These are phyloP conservation scores for Erannis defoliaria DNA, from an alignment of 2,888 invertebrate species.

Conservation along the genomic window DNA sequence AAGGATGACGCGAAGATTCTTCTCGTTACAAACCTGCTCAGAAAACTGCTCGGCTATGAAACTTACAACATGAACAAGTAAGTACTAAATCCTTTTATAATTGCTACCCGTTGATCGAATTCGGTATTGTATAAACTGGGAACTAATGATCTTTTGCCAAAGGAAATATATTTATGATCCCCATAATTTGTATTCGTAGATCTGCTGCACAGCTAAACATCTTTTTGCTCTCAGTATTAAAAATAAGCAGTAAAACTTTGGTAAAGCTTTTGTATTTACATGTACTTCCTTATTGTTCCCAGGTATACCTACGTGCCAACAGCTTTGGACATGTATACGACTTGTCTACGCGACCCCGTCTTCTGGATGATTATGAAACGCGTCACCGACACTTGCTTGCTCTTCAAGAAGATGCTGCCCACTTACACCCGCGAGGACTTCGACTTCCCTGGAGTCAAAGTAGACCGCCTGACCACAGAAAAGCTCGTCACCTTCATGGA, in stretches of 20 bases:
- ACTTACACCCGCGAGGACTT: constrained; percentile 88
- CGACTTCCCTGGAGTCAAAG: constrained; percentile 88
- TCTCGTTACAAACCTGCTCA: constrained; percentile 70
- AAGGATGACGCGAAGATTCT: constrained; percentile 86
- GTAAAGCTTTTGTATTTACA: background rate
- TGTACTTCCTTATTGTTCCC: constrained; percentile 30
- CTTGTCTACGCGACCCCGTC: constrained; percentile 90
- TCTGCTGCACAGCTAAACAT: too few species aligned
- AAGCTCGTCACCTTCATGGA: constrained; percentile 90
- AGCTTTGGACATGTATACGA: constrained; percentile 88
- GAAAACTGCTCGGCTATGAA: constrained; percentile 69
- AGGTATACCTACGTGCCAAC: constrained; percentile 85
- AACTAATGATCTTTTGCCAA: too few species aligned
- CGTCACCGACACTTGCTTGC: constrained; percentile 82
- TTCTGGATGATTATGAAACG: constrained; percentile 90
- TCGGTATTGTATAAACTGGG: too few species aligned
- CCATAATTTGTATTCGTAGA: too few species aligned
- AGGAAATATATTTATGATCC: too few species aligned
- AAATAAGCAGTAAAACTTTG: too few species aligned
- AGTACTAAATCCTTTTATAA: constrained; percentile 40
- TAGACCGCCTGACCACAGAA: constrained; percentile 88
- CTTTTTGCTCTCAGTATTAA: too few species aligned
- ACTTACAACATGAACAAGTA: constrained; percentile 76
- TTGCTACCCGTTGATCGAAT: too few species aligned
- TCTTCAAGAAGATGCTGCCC: constrained; percentile 87